A percentile compares a stretch with the other conserved stretches of the same genome.
phyloP scores from a whole-genome alignment of 1,140 invertebrate species.

The Lasioglossum albipes region DNA sequence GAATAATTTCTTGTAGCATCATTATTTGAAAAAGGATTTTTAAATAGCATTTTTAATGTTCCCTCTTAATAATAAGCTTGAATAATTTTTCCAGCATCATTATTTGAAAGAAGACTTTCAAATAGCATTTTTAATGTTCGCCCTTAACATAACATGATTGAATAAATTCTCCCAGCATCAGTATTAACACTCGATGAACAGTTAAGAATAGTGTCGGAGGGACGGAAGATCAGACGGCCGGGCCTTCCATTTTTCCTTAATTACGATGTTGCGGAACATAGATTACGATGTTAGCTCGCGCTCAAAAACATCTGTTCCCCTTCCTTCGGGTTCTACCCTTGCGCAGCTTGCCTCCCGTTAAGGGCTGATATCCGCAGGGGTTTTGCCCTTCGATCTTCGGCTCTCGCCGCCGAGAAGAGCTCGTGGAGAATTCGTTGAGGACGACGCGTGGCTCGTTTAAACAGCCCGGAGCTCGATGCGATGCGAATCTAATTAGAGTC shows the following conservation, averaged over 20 bases:
- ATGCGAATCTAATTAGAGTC: conserved; percentile 74
- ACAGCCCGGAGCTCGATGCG: conserved; percentile 69
- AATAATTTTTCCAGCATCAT: too few species aligned
- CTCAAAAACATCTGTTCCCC: conserved; percentile 80
- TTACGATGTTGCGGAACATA: conserved; percentile 79
- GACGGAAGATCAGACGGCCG: not conserved
- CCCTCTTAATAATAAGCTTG: too few species aligned
- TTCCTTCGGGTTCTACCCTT: conserved; percentile 68
- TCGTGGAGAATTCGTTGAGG: conserved; percentile 39
- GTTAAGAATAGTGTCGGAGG: too few species aligned
- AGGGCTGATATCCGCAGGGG: conserved; percentile 72
- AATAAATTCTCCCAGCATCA: too few species aligned
- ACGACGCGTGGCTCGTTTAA: conserved; percentile 61
- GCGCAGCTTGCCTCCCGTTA: conserved; percentile 56
- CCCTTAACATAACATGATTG: too few species aligned
- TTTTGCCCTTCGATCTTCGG: conserved; percentile 69
- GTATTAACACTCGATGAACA: too few species aligned
- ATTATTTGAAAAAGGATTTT: too few species aligned
- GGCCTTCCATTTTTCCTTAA: conserved; percentile 76
- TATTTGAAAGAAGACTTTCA: too few species aligned
- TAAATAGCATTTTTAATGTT: too few species aligned
- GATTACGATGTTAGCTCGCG: conserved; percentile 78
- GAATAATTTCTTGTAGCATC: too few species aligned
- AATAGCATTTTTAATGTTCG: too few species aligned
- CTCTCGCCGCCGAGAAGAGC: conserved; percentile 62